Percentiles rank a stretch among this genome's conserved stretches.
Conservation (phyloP, 1,140 invertebrate genomes). For the Philotrypesis tridentata region DNA sequence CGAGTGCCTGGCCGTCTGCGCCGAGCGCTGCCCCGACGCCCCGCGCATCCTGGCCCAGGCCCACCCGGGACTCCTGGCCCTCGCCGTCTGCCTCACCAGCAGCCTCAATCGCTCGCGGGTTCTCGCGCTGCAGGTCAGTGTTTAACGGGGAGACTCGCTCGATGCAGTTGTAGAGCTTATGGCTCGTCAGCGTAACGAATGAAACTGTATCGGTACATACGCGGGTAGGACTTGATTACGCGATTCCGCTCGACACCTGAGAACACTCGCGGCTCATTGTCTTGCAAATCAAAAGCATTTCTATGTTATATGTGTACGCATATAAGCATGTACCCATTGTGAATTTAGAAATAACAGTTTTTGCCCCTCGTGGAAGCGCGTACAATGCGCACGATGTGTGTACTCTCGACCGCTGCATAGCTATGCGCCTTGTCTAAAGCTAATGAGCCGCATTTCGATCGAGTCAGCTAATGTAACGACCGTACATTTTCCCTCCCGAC, state of each 20-base stretch:
- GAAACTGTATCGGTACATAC: too few species aligned
- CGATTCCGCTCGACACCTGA: neutral
- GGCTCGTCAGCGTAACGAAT: too few species aligned
- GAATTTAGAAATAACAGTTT: neutral
- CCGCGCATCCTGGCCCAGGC: slow-evolving; percentile 83
- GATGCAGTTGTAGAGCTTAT: too few species aligned
- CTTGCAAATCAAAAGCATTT: neutral
- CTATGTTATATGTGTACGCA: neutral
- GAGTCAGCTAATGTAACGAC: slow-evolving; percentile 21
- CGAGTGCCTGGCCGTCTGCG: slow-evolving; percentile 88
- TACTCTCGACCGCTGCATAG: too few species aligned
- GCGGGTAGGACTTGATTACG: neutral
- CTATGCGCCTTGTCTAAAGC: too few species aligned
- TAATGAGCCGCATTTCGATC: neutral
- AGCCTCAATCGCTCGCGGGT: slow-evolving; percentile 88
- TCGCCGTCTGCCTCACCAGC: slow-evolving; percentile 91
- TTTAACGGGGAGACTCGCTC: too few species aligned
- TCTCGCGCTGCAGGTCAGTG: slow-evolving; percentile 87
- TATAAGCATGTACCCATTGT: neutral
- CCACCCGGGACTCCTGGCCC: slow-evolving; percentile 87
- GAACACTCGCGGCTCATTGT: neutral
- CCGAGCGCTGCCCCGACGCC: slow-evolving; percentile 83
- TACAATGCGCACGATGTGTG: too few species aligned
- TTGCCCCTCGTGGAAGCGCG: neutral
- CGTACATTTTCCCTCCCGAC: neutral